phyloP scores from a whole-genome alignment of 2,888 invertebrate genomes.

The Clepsis dumicolana region DNA sequence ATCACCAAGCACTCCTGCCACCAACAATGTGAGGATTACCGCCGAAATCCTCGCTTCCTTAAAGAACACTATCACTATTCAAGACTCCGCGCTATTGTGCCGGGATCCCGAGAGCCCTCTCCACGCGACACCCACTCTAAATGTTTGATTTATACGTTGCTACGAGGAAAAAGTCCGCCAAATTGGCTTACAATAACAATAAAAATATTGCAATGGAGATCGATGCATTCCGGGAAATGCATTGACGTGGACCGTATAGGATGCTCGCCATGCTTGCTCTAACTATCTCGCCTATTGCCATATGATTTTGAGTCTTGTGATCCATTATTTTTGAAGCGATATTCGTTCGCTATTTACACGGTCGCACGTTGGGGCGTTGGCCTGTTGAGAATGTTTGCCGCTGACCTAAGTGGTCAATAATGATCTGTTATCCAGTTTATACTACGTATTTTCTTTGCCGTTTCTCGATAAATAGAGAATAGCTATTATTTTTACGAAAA shows the following conservation, averaged over 20 bases:
- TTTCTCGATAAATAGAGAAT: constrained; percentile 60
- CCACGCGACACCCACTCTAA: constrained; percentile 43
- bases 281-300: constrained; percentile 57
- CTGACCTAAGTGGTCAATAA: constrained; percentile 84
- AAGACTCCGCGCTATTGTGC: constrained; percentile 47
- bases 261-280: constrained; percentile 60
- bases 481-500: constrained; percentile 49
- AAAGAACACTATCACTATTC: constrained; percentile 45
- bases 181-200: constrained; percentile 68
- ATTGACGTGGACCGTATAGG: constrained; percentile 75
- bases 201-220: constrained; percentile 80
- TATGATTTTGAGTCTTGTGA: constrained; percentile 60
- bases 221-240: constrained; percentile 83
- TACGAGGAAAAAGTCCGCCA: constrained; percentile 65
- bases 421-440: constrained; percentile 80
- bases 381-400: constrained; percentile 83
- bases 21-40: constrained; percentile 46
- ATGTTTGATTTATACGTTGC: constrained; percentile 46
- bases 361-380: constrained; percentile 78
- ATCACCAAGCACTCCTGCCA: constrained; percentile 43
- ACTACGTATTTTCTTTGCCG: constrained; percentile 69
- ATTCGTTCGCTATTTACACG: constrained; percentile 56
- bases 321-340: constrained; percentile 53
- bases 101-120: constrained; percentile 39
- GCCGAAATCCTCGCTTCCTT: constrained; percentile 41